Conservation (phyloP, 2,888 invertebrate species). For the Emmelina monodactyla region DNA sequence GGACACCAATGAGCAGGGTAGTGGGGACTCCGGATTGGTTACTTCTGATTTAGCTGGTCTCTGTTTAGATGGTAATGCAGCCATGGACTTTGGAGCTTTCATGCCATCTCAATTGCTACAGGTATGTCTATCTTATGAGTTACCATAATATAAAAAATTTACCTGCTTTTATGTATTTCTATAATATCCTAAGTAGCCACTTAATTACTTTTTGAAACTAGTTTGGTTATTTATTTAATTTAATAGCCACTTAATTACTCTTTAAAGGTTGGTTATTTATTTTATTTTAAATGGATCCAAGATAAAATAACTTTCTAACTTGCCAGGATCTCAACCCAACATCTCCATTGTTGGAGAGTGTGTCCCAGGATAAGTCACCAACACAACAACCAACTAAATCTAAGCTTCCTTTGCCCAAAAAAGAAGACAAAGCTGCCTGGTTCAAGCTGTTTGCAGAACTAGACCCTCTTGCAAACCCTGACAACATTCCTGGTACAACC, state of each 20-base stretch:
- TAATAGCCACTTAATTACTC: too few species aligned
- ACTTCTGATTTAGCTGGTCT: slow-evolving; percentile 48
- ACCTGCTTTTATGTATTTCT: too few species aligned
- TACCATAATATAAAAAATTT: too few species aligned
- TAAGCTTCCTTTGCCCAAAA: slow-evolving; percentile 39
- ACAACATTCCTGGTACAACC: slow-evolving; percentile 56
- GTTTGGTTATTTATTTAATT: too few species aligned
- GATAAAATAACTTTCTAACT: too few species aligned
- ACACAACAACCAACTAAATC: too few species aligned
- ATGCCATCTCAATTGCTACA: slow-evolving; percentile 61
- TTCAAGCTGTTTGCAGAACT: slow-evolving; percentile 91
- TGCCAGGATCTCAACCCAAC: not conserved
- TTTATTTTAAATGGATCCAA: too few species aligned
- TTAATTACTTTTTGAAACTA: too few species aligned
- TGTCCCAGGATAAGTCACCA: not conserved
- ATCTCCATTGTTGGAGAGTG: not conserved
- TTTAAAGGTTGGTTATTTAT: too few species aligned
- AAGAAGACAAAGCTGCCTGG: slow-evolving; percentile 73
- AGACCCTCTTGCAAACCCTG: slow-evolving; percentile 90
- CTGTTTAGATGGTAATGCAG: slow-evolving; percentile 33
- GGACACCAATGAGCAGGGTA: not conserved
- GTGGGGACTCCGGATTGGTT: not conserved
- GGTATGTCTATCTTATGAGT: too few species aligned
- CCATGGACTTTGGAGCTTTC: slow-evolving; percentile 44
- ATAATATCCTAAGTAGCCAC: too few species aligned